Conservation (phyloP, 2,888 invertebrate species). For the Rhogogaster chlorosoma region DNA sequence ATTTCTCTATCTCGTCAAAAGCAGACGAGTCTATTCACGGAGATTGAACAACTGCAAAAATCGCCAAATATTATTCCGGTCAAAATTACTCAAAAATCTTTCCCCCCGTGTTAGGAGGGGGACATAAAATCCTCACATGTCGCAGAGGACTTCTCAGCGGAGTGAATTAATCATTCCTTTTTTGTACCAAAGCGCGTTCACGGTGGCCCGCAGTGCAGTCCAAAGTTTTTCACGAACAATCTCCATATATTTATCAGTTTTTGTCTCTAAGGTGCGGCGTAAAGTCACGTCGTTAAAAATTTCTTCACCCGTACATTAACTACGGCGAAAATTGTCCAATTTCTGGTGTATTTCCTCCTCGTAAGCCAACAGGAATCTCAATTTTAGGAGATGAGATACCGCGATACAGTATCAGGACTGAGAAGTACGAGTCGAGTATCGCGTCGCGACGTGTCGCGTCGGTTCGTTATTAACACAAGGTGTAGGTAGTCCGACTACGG, state of each 20-base stretch:
- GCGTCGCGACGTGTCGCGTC: background rate
- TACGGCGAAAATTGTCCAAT: background rate
- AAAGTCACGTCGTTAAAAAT: background rate
- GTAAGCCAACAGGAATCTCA: background rate
- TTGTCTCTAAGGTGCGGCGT: background rate
- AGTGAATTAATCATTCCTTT: background rate
- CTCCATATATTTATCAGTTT: background rate
- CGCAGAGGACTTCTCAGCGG: background rate
- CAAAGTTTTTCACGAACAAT: background rate
- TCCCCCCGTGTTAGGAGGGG: background rate
- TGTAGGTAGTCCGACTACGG: background rate
- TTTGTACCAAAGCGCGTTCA: background rate
- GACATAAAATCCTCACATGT: background rate
- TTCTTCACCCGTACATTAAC: background rate
- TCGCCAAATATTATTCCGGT: background rate
- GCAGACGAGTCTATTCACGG: background rate
- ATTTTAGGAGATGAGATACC: background rate
- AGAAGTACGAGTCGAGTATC: background rate
- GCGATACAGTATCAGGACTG: background rate
- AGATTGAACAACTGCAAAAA: background rate
- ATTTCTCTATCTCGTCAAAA: background rate
- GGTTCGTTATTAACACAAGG: constrained; percentile 18
- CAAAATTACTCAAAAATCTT: background rate
- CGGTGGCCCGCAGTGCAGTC: background rate
- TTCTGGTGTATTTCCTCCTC: background rate